These are phyloP conservation scores for Zophobas atratus DNA, from an alignment of 1,140 invertebrate species.

Conservation along the genomic window DNA sequence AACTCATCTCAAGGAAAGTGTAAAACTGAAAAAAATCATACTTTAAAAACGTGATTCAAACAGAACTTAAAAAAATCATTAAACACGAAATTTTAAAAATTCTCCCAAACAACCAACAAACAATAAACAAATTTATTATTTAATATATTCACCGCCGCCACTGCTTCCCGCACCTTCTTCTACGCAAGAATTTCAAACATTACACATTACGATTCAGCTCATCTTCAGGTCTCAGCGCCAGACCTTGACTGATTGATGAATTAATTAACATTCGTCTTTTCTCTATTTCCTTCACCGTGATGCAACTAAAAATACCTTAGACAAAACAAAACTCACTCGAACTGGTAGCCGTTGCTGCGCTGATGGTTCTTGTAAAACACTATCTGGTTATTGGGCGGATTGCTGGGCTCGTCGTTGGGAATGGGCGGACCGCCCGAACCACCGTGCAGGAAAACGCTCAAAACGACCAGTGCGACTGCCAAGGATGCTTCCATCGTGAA, in stretches of 20 bases:
- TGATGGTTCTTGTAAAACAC: conserved; percentile 2
- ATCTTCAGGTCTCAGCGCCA: conserved; percentile 4
- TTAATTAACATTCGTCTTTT: conserved; percentile 22
- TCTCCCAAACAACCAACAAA: too few relatives aligned
- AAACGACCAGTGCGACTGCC: neutral
- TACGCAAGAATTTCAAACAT: conserved; percentile 4
- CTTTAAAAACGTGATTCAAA: too few relatives aligned
- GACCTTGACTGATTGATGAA: conserved; percentile 39
- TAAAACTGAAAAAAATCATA: too few relatives aligned
- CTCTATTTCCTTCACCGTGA: conserved; percentile 14
- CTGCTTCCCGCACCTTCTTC: conserved; percentile 1
- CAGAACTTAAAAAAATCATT: too few relatives aligned
- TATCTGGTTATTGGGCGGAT: neutral
- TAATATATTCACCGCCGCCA: too few relatives aligned
- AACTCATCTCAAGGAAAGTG: too few relatives aligned
- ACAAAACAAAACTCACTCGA: conserved; percentile 12
- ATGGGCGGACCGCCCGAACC: neutral
- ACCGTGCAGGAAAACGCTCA: neutral
- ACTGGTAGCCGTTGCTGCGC: conserved; percentile 2
- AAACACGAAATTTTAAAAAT: too few relatives aligned
- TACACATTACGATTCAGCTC: conserved; percentile 19
- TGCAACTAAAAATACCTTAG: conserved; percentile 6
- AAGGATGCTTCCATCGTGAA: neutral
- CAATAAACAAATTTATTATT: too few relatives aligned
- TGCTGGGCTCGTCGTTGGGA: neutral